Evolutionary conservation across 2,113 vertebrate genomes (phyloP).

Genomic region (Hymenochirus boettgeri): DNA sequence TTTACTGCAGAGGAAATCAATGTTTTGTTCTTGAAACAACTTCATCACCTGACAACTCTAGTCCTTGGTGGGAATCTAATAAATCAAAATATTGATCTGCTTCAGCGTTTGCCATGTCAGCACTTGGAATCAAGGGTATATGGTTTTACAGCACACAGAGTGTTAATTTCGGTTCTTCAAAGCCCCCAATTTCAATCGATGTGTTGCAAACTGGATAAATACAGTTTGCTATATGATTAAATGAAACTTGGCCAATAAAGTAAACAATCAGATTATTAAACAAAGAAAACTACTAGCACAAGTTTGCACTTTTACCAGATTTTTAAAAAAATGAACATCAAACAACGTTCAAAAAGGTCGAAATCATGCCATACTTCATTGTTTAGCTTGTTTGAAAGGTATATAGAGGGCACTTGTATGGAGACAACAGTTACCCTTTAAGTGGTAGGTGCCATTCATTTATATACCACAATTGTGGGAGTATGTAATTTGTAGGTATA

Average conservation of each 20-base stretch:
- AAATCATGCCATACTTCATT: too few species aligned
- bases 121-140: background rate
- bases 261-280: too few species aligned
- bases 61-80: background rate
- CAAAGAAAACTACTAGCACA: too few species aligned
- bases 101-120: background rate
- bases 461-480: too few species aligned
- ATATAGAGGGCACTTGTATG: too few species aligned
- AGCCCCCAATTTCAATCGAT: conserved; percentile 1
- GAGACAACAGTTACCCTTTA: too few species aligned
- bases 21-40: conserved; percentile 9
- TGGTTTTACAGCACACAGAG: background rate
- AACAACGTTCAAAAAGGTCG: too few species aligned
- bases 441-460: too few species aligned
- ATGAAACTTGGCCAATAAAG: background rate
- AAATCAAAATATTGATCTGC: conserved; percentile 9
- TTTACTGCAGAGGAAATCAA: background rate
- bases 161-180: background rate
- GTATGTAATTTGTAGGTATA: too few species aligned
- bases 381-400: too few species aligned
- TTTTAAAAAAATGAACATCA: too few species aligned
- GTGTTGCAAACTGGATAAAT: conserved; percentile 1
- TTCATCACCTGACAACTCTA: background rate
- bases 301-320: too few species aligned
- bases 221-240: background rate